Evolutionary conservation across 2,113 vertebrate genomes (phyloP).

Genomic region (Barbus barbus): DNA sequence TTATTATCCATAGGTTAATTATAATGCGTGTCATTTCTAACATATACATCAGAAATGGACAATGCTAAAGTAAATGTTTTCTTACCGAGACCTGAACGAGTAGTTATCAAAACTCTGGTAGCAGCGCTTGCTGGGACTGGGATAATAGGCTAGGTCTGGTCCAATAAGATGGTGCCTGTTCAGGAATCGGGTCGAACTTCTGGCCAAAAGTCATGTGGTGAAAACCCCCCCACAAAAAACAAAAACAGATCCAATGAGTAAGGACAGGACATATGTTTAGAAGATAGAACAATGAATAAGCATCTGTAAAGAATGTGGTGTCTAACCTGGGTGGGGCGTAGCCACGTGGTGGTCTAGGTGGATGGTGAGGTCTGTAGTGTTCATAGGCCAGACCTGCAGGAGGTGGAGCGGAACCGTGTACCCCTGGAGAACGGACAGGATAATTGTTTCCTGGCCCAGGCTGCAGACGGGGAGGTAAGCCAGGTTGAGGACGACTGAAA

Average conservation of each 20-base stretch:
- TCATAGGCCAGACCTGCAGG: constrained; percentile 74
- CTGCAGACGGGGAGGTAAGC: constrained; percentile 81
- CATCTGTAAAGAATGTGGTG: background rate
- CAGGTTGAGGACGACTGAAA: constrained; percentile 72
- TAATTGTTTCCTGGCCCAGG: constrained; percentile 61
- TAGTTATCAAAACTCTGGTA: constrained; percentile 79
- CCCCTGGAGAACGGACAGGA: constrained; percentile 62
- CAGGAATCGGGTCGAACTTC: constrained; percentile 74
- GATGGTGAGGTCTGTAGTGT: constrained; percentile 71
- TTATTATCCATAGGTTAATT: background rate
- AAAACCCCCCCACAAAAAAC: background rate
- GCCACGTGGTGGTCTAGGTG: constrained; percentile 73
- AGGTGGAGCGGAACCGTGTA: constrained; percentile 59
- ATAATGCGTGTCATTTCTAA: background rate
- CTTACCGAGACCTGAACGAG: constrained; percentile 77
- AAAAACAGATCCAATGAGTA: background rate
- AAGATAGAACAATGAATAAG: background rate
- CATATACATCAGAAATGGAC: no score
- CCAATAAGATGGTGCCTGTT: constrained; percentile 70
- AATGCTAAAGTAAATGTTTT: background rate
- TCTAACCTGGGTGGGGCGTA: constrained; percentile 83
- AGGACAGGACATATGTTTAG: background rate
- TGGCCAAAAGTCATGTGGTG: constrained; percentile 52
- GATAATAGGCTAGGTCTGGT: constrained; percentile 74
- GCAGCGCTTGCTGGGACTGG: constrained; percentile 74